phyloP scores from a whole-genome alignment of 2,113 vertebrate species.

The Thomomys bottae region DNA sequence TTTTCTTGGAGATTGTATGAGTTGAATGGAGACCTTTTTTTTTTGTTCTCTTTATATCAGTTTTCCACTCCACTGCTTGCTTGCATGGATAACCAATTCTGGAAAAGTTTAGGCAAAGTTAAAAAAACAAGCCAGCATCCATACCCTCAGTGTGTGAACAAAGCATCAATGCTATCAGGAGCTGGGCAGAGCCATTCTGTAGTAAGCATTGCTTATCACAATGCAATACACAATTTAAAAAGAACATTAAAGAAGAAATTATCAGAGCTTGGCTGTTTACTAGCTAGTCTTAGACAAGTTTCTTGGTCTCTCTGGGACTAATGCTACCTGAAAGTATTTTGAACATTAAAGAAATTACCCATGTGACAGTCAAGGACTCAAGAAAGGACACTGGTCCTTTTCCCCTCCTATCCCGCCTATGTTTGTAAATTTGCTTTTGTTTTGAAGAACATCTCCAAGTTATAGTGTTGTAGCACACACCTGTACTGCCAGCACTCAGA shows the following conservation, averaged over 20 bases:
- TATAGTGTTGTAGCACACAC: background rate
- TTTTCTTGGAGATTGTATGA: background rate
- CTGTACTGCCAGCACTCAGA: background rate
- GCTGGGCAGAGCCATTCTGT: background rate
- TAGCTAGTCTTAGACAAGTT: background rate
- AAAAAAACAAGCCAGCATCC: background rate
- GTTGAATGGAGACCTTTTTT: background rate
- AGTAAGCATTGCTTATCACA: background rate
- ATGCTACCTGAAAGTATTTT: background rate
- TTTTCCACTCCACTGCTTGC: background rate
- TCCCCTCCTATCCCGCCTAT: background rate
- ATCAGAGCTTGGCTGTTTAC: background rate
- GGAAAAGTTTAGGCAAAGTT: background rate
- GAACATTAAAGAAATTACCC: background rate
- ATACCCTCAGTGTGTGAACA: background rate
- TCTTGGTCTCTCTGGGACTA: background rate
- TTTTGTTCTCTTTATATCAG: background rate
- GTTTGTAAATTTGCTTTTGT: conserved; percentile 19
- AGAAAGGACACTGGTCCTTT: background rate
- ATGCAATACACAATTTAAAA: background rate
- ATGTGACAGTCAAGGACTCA: background rate
- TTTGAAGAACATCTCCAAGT: background rate
- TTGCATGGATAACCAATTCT: background rate
- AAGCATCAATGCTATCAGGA: background rate
- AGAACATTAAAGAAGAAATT: background rate